Conservation (phyloP, 2,888 invertebrate species). For the Caenorhabditis imperialis region DNA sequence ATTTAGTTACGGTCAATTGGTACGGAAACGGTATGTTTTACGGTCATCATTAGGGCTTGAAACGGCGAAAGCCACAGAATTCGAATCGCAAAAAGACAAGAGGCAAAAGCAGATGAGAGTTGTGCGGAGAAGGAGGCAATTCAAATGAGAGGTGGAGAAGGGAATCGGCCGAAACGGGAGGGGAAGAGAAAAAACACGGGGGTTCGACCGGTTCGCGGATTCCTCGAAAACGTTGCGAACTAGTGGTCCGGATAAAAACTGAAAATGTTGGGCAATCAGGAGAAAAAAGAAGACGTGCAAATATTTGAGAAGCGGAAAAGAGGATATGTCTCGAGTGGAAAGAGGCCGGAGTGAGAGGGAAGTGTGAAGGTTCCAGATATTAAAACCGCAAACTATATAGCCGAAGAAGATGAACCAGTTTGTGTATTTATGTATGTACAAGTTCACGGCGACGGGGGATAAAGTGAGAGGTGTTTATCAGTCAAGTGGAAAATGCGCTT, state of each 20-base stretch:
- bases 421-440: constrained; percentile 21
- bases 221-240: constrained; percentile 11
- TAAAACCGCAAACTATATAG: constrained; percentile 22
- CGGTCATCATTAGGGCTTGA: constrained; percentile 31
- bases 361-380: constrained; percentile 1
- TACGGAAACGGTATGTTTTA: constrained; percentile 47
- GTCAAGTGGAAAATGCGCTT: constrained; percentile 47
- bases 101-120: constrained; percentile 1
- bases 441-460: constrained; percentile 9
- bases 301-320: constrained; percentile 8
- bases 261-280: background rate
- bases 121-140: background rate
- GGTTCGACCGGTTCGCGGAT: constrained; percentile 27
- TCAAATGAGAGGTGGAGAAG: background rate
- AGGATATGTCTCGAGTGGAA: constrained; percentile 25
- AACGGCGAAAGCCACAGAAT: background rate
- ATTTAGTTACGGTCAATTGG: too few relatives aligned
- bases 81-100: background rate
- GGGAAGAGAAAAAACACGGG: constrained; percentile 23
- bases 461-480: constrained; percentile 40
- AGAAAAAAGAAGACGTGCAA: constrained; percentile 7
- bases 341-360: background rate
- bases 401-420: constrained; percentile 11
- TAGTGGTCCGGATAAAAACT: constrained; percentile 5
- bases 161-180: constrained; percentile 2